Evolutionary conservation across 2,797 vertebrate species (phyloP).

Genomic region (Nyctalus aviator): DNA sequence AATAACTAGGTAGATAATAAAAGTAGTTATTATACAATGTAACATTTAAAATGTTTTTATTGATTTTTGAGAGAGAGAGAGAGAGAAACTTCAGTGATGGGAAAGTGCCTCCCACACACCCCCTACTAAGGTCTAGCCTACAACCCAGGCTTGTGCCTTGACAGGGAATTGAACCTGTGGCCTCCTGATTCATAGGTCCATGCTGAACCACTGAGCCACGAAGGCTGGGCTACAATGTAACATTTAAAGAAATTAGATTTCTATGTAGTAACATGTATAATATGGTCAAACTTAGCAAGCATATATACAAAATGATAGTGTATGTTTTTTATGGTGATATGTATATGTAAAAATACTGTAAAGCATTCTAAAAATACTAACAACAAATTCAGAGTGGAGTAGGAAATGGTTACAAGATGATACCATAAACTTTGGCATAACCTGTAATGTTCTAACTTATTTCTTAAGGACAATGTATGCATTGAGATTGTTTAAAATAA

Average conservation of each 20-base stretch:
- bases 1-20: neutral
- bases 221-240: neutral
- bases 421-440: neutral
- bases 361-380: slow-evolving; percentile 10
- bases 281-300: neutral
- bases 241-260: neutral
- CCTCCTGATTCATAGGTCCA: too few relatives aligned
- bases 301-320: neutral
- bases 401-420: neutral
- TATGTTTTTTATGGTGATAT: neutral
- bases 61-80: too few relatives aligned
- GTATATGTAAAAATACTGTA: neutral
- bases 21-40: neutral
- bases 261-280: neutral
- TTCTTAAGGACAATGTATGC: neutral
- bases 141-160: too few relatives aligned
- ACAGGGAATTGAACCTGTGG: too few relatives aligned
- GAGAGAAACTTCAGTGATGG: too few relatives aligned
- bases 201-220: too few relatives aligned
- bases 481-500: neutral
- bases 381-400: neutral
- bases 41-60: neutral
- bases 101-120: too few relatives aligned
- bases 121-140: too few relatives aligned
- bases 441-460: neutral